Base-by-base conservation (phyloP, 2,888 invertebrate species). In the Papilio gigon region DNA sequence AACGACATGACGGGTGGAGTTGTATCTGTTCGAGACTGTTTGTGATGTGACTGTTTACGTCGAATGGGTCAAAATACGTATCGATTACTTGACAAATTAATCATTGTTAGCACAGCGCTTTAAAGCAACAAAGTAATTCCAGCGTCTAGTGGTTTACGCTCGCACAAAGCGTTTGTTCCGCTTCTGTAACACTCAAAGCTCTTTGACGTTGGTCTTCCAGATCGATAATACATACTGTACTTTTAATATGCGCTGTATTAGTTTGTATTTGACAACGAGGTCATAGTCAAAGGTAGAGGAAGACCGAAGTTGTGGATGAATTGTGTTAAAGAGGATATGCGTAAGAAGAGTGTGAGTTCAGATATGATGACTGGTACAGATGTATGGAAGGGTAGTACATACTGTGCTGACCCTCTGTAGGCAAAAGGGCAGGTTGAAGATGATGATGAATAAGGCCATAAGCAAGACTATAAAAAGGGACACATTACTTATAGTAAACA, bases 71-170 rank as follows among this genome's bases (percentile, higher is more conserved):
- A 33, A 33, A 35, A 50, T 25, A 20, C 50, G 9, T 50, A 25
- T 14, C 14, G 22, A 47, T 25, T 5, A 14, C 2, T 14, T 50
- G 25, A 50, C 14, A 25, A 14, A 50, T 25, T 25, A 25, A 50
- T 50, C 14, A 25, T 27, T 14, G 22, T 47, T 50, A 50, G 25
- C 8, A n/a, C 53, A 53, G 53, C 25, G 27, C n/a, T 53, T n/a
- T 27, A 53, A n/a, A 53, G 27, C 53, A 53, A 53, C 53, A 53
- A 53, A 53, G 25, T 53, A 53, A 53, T 53, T 25, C 27, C 27
- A 8, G 22, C 14, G 27, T 53, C 53, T 27, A 53, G 25, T 53
- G 25, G 50, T 14, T 20, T 53, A 27, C n/a, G 14, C 27, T 27
- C 14, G 27, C 53, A 53, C 53, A 53, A 53, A 53, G 53, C 50